Conservation (phyloP, 2,113 vertebrate genomes). For the Salminus brasiliensis region DNA sequence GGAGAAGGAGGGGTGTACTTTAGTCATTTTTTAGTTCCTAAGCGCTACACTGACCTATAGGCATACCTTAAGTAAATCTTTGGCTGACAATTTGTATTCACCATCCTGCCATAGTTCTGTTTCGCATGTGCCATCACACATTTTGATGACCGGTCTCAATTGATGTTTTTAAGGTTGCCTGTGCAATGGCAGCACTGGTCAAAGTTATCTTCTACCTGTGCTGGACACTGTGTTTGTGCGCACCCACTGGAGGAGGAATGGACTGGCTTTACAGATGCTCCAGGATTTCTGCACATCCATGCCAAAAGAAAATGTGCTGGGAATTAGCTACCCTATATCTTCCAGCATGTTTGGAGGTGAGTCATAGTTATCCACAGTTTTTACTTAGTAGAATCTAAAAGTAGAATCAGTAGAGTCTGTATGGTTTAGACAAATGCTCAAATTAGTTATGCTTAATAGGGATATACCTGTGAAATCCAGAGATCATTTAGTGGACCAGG, state of each 20-base stretch:
- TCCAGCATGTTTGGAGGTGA: slow-evolving; percentile 86
- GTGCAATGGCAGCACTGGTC: slow-evolving; percentile 69
- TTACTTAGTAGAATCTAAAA: neutral
- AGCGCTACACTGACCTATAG: no score
- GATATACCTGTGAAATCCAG: no score
- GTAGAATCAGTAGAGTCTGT: neutral
- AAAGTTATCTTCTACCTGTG: slow-evolving; percentile 84
- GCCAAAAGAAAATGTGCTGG: slow-evolving; percentile 78
- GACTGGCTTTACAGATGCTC: slow-evolving; percentile 85
- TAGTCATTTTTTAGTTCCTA: no score
- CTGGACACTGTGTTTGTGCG: slow-evolving; percentile 88
- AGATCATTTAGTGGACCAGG: no score
- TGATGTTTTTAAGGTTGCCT: slow-evolving; percentile 82
- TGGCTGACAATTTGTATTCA: no score
- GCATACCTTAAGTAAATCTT: no score
- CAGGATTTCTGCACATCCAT: slow-evolving; percentile 86
- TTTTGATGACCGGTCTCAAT: neutral
- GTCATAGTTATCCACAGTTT: neutral
- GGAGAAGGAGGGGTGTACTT: no score
- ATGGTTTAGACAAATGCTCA: no score
- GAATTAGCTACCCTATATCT: slow-evolving; percentile 88
- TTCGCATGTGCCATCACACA: neutral
- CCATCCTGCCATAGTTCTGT: no score
- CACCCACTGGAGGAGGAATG: slow-evolving; percentile 74
- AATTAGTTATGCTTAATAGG: no score